Percentiles rank a stretch among this genome's conserved stretches.
Conservation (phyloP, 2,888 invertebrate genomes). For the Phytoseiulus persimilis region DNA sequence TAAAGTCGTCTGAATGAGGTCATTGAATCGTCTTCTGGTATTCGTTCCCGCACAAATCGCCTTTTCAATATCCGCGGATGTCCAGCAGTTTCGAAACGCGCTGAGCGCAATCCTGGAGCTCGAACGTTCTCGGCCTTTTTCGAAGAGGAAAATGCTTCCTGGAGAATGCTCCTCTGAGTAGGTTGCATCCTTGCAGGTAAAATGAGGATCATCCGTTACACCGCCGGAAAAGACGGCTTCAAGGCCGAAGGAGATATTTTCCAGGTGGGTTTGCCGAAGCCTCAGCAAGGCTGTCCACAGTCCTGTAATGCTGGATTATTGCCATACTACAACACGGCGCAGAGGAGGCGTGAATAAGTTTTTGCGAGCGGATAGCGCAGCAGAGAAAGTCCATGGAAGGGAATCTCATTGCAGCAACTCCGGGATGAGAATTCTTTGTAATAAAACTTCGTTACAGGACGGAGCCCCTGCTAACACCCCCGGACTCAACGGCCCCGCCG, state of each 20-base stretch:
- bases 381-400: no score
- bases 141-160: no score
- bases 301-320: no score
- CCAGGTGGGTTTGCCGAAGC: neutral
- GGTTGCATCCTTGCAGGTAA: neutral
- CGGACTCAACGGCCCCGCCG: constrained; percentile 28
- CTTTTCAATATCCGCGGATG: no score
- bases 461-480: constrained; percentile 33
- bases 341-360: no score
- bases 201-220: constrained; percentile 44
- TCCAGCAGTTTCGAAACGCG: no score
- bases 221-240: constrained; percentile 46
- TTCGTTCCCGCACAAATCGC: neutral
- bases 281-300: no score
- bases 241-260: constrained; percentile 43
- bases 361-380: no score
- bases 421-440: no score
- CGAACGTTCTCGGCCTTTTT: no score
- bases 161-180: neutral
- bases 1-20: neutral
- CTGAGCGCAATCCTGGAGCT: neutral
- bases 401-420: no score
- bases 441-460: neutral
- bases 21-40: neutral
- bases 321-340: no score